phyloP scores from a whole-genome alignment of 2,888 invertebrate species.

The Aphodius granarius region DNA sequence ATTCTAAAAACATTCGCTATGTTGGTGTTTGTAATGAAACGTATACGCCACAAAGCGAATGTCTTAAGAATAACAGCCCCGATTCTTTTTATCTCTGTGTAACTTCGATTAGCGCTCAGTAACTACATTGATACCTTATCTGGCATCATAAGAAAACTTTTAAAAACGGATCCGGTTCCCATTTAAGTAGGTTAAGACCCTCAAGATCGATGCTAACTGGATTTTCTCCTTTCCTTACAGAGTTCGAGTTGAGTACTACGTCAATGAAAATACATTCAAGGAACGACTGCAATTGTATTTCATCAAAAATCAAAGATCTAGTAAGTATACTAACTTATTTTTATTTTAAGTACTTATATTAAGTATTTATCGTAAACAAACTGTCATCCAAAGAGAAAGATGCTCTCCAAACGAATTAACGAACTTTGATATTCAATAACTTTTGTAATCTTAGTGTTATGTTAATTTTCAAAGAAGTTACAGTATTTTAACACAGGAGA shows the following conservation, averaged over 20 bases:
- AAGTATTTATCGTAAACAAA: too few relatives aligned
- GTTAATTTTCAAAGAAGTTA: too few relatives aligned
- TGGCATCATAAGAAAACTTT: background rate
- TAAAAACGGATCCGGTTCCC: background rate
- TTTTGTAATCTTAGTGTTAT: too few relatives aligned
- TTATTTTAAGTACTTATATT: too few relatives aligned
- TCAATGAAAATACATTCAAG: conserved; percentile 98
- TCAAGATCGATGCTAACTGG: background rate
- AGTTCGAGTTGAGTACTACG: conserved; percentile 99
- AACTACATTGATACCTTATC: background rate
- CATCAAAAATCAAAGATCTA: conserved; percentile 99
- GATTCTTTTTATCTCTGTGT: background rate
- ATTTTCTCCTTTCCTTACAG: conserved; percentile 66
- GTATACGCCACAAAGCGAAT: too few relatives aligned
- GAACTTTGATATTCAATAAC: too few relatives aligned
- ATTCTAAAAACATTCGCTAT: too few relatives aligned
- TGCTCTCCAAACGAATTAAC: too few relatives aligned
- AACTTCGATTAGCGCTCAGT: background rate
- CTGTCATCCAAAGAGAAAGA: too few relatives aligned
- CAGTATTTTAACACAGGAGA: too few relatives aligned
- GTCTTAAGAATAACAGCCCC: too few relatives aligned
- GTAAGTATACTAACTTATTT: conserved; percentile 67
- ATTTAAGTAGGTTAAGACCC: background rate
- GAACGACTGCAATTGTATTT: conserved; percentile 98
- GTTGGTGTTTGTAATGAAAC: too few relatives aligned